A percentile compares a stretch with the other conserved stretches of the same genome.
phyloP scores from a whole-genome alignment of 2,797 vertebrate species.

The Heterohyrax brucei region DNA sequence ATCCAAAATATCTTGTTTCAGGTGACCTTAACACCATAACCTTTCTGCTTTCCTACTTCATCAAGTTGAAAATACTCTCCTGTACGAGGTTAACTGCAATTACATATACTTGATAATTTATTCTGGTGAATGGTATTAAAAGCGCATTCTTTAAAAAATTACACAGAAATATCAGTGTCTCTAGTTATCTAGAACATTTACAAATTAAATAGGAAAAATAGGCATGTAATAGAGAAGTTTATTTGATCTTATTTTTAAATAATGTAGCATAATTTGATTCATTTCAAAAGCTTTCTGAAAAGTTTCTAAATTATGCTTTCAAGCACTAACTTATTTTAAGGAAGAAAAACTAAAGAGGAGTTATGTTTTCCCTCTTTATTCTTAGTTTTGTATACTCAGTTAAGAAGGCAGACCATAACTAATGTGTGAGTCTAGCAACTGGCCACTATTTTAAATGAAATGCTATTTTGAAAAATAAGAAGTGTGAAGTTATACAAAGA shows the following conservation, averaged over 20 bases:
- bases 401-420: constrained; percentile 26
- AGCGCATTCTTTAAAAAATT: neutral
- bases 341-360: constrained; percentile 26
- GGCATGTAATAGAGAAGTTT: neutral
- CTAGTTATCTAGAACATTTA: constrained; percentile 12
- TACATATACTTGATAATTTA: constrained; percentile 27
- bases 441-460: constrained; percentile 68
- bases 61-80: neutral
- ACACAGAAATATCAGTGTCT: neutral
- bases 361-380: constrained; percentile 23
- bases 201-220: constrained; percentile 15
- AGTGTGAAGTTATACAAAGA: constrained; percentile 41
- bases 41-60: neutral
- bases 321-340: neutral
- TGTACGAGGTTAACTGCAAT: neutral
- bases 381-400: constrained; percentile 30
- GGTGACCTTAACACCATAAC: neutral
- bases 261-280: neutral
- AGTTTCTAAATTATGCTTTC: neutral
- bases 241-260: constrained; percentile 50
- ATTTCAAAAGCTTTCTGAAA: constrained; percentile 37
- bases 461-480: constrained; percentile 59
- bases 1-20: neutral
- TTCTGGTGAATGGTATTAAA: neutral
- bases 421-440: constrained; percentile 30